A percentile compares a stretch with the other conserved stretches of the same genome.
Evolutionary conservation across 2,888 invertebrate species (phyloP).

Genomic region (Metalampra italica): DNA sequence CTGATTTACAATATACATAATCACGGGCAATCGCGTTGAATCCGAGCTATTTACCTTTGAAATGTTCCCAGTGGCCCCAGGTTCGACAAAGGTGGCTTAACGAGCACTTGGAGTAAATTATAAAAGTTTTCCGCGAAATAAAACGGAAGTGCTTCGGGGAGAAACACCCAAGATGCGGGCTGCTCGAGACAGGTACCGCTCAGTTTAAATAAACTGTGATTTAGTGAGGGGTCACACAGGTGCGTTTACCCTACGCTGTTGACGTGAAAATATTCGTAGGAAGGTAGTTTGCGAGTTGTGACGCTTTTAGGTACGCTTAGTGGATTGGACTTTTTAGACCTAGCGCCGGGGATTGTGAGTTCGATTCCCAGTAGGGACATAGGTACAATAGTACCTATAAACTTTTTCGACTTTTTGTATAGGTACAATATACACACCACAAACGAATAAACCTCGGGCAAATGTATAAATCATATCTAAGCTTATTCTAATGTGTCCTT

Average conservation of each 20-base stretch:
- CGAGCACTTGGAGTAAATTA: slow-evolving; percentile 43
- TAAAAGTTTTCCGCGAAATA: slow-evolving; percentile 36
- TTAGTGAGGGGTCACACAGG: slow-evolving; percentile 21
- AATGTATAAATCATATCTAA: too few species aligned
- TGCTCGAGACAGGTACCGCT: slow-evolving; percentile 24
- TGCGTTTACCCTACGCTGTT: slow-evolving; percentile 19
- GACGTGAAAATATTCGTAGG: not conserved
- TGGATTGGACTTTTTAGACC: too few species aligned
- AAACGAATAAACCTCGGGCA: too few species aligned
- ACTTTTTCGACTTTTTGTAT: too few species aligned
- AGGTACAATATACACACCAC: too few species aligned
- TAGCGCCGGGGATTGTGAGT: too few species aligned
- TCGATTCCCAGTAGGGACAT: too few species aligned
- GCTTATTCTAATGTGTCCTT: too few species aligned
- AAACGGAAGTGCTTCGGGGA: slow-evolving; percentile 30
- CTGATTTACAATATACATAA: slow-evolving; percentile 47
- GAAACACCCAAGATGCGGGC: slow-evolving; percentile 28
- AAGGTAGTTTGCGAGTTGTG: not conserved
- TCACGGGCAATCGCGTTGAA: slow-evolving; percentile 46
- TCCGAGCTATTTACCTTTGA: slow-evolving; percentile 48
- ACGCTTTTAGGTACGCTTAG: too few species aligned
- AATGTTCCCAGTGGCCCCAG: slow-evolving; percentile 28
- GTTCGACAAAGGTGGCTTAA: slow-evolving; percentile 54
- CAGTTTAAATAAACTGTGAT: slow-evolving; percentile 36
- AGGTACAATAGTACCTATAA: too few species aligned